Conservation (phyloP, 2,113 vertebrate genomes). For the Synchiropus splendidus region DNA sequence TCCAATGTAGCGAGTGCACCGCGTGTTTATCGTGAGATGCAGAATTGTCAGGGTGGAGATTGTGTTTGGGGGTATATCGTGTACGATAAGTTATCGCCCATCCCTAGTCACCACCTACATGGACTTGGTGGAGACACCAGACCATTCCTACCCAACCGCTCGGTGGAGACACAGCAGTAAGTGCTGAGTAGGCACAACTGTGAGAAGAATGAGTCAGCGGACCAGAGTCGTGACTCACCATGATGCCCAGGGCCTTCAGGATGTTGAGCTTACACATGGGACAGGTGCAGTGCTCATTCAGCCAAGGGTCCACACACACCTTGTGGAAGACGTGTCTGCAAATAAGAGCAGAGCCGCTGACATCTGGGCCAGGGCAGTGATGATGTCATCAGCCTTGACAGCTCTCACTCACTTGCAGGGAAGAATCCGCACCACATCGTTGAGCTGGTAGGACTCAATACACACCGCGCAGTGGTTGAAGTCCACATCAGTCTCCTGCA, state of each 20-base stretch:
- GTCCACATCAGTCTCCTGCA: slow-evolving; percentile 92
- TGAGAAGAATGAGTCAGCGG: no score
- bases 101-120: no score
- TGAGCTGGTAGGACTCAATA: slow-evolving; percentile 95
- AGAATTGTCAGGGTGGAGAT: no score
- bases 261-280: slow-evolving; percentile 99
- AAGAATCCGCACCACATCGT: slow-evolving; percentile 90
- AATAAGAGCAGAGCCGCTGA: slow-evolving; percentile 1
- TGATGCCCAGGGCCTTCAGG: slow-evolving; percentile 92
- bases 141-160: no score
- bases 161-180: no score
- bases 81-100: no score
- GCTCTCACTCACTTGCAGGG: slow-evolving; percentile 88
- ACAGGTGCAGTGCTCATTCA: slow-evolving; percentile 95
- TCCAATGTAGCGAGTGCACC: no score
- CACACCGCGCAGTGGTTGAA: slow-evolving; percentile 98
- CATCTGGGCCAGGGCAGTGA: neutral
- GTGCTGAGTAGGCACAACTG: no score
- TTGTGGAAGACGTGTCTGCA: slow-evolving; percentile 96
- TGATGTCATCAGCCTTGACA: neutral
- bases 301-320: slow-evolving; percentile 94
- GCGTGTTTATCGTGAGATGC: no score
- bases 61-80: no score
- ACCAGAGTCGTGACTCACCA: slow-evolving; percentile 64
- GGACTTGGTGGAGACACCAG: no score